Evolutionary conservation across 2,888 invertebrate species (phyloP).

Genomic region (Apodemia zela): DNA sequence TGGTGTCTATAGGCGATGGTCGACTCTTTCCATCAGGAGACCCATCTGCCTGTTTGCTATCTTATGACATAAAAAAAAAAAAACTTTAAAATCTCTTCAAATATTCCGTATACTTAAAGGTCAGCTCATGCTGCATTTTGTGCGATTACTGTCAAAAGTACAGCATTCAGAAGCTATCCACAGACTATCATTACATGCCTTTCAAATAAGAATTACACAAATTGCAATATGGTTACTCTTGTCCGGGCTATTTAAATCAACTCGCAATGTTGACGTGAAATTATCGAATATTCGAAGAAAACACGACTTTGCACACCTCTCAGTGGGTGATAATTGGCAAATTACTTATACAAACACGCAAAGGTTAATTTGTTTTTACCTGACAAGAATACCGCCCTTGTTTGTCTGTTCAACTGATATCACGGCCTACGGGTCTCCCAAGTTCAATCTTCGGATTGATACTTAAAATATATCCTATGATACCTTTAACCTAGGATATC

Average conservation of each 20-base stretch:
- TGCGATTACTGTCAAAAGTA: conserved; percentile 6
- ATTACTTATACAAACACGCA: conserved; percentile 9
- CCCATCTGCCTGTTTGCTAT: no score
- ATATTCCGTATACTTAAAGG: not conserved
- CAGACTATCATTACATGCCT: not conserved
- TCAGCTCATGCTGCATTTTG: not conserved
- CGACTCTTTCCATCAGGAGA: no score
- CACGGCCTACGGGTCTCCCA: not conserved
- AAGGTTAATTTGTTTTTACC: not conserved
- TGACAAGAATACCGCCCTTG: not conserved
- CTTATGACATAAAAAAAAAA: no score
- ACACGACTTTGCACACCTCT: conserved; percentile 11
- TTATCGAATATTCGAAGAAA: conserved; percentile 11
- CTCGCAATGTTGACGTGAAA: not conserved
- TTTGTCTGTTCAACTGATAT: not conserved
- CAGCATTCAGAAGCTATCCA: conserved; percentile 8
- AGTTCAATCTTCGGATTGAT: not conserved
- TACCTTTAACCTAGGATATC: no score
- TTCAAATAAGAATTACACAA: conserved; percentile 15
- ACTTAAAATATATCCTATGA: no score
- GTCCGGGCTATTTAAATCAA: conserved; percentile 4
- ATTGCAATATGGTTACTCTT: conserved; percentile 17
- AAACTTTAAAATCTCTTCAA: no score
- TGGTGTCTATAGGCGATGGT: no score
- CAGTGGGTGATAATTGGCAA: conserved; percentile 14